Evolutionary conservation across 2,113 vertebrate genomes (phyloP).

Genomic region (Picathartes gymnocephalus): DNA sequence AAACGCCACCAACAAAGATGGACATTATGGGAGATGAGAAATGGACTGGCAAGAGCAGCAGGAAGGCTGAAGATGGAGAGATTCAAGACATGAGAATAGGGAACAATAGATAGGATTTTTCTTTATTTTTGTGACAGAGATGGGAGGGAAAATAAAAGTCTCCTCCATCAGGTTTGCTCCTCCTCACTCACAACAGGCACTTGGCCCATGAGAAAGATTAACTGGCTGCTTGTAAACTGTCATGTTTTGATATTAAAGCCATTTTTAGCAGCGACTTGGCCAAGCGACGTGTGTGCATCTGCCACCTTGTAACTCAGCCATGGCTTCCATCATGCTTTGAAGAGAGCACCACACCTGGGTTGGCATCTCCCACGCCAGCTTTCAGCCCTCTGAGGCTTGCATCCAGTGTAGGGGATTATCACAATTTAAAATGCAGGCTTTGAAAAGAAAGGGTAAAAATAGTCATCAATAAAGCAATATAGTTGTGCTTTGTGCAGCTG

Average conservation of each 20-base stretch:
- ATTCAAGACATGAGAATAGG: background rate
- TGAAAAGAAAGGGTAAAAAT: constrained; percentile 20
- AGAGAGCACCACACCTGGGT: constrained; percentile 52
- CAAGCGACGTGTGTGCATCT: constrained; percentile 17
- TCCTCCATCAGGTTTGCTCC: background rate
- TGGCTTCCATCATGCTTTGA: constrained; percentile 52
- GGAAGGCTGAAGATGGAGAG: background rate
- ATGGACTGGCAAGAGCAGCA: background rate
- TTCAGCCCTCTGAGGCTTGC: constrained; percentile 36
- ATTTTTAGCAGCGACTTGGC: constrained; percentile 47
- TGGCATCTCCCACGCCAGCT: constrained; percentile 30
- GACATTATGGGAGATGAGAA: background rate
- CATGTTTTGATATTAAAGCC: background rate
- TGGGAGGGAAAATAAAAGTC: background rate
- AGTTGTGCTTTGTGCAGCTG: background rate
- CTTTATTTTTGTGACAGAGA: background rate
- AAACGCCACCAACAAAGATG: background rate
- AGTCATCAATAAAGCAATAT: background rate
- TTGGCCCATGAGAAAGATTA: background rate
- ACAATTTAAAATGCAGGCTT: constrained; percentile 31
- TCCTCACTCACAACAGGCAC: background rate
- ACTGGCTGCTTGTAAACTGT: constrained; percentile 19
- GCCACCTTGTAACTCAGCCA: constrained; percentile 60
- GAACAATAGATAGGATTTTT: background rate
- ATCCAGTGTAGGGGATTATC: constrained; percentile 22